Evolutionary conservation across 2,888 invertebrate species (phyloP).

Genomic region (Caenorhabditis panamensis): DNA sequence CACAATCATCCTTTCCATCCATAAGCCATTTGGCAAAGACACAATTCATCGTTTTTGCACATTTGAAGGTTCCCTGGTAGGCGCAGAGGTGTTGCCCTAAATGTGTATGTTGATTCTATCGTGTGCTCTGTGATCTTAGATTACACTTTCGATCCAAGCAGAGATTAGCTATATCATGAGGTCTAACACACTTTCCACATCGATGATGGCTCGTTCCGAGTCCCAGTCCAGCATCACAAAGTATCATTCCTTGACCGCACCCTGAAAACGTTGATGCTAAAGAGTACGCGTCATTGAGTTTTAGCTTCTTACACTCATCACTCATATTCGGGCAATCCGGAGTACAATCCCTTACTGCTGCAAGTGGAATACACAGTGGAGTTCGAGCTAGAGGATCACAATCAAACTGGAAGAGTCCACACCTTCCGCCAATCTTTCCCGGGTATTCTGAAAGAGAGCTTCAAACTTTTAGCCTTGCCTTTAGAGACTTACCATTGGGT

Average conservation of each 20-base stretch:
- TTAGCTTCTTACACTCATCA: conserved; percentile 70
- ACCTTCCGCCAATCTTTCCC: conserved; percentile 55
- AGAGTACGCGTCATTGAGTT: not conserved
- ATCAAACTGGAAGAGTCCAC: conserved; percentile 67
- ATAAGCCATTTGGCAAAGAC: conserved; percentile 74
- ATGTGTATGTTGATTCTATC: conserved; percentile 4
- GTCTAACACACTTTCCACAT: conserved; percentile 76
- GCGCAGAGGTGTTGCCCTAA: conserved; percentile 68
- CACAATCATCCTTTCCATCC: conserved; percentile 78
- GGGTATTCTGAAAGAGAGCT: conserved; percentile 60
- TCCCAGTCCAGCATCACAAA: conserved; percentile 68
- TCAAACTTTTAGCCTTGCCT: not conserved
- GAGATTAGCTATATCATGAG: conserved; percentile 45
- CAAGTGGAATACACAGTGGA: conserved; percentile 69
- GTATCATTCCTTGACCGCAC: conserved; percentile 68
- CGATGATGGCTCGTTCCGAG: no score
- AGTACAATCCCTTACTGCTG: conserved; percentile 70
- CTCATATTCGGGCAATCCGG: conserved; percentile 73
- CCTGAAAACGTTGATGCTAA: conserved; percentile 31
- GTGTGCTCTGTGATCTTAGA: no score
- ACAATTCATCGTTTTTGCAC: conserved; percentile 73
- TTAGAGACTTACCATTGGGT: conserved; percentile 20
- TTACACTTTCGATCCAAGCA: conserved; percentile 75
- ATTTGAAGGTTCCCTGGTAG: conserved; percentile 68
- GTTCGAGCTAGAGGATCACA: conserved; percentile 64